Evolutionary conservation across 1,140 invertebrate species (phyloP), one percentile per base, ranked within the genome.

Genomic region (Drosophila subobscura): DNA sequence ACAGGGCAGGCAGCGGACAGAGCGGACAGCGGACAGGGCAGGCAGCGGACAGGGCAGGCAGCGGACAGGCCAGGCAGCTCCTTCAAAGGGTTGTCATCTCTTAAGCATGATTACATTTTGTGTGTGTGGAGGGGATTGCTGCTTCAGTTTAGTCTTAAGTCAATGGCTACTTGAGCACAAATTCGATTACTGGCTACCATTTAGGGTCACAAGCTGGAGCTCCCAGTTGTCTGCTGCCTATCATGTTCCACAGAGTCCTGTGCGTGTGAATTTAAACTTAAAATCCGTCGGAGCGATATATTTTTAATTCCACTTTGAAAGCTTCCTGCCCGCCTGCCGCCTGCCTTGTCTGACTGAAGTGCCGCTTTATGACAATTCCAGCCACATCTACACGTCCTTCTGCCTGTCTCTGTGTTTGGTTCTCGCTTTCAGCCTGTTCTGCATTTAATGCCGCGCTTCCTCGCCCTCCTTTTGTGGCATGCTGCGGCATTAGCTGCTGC

Each of bases 61-160:
- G n/a, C n/a, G n/a, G n/a, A n/a, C n/a, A n/a, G n/a, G n/a, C n/a
- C n/a, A n/a, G 4, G 10, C 10, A 12, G 10, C 33, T 37, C 4
- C 33, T 54, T 66, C 59, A 61, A 61, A 56, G 52, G 51, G 57
- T 42, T 61, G n/a, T n/a, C 6, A 33, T 50, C 41, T n/a, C 14
- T 40, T 40, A 22, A 40, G 49, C 29, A 67, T 68, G 65, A 68
- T 67, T 68, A 66, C 29, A 45, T 68, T 41, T 25, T 46, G 41
- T 40, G 59, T 29, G 40, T 25, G 16, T 20, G 16, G 16, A 20
- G 16, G 16, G 16, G 16, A 20, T 20, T 20, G 16, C 0, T 1
- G 20, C 20, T n/a, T 53, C 10, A 37, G 10, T n/a, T 53, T 3
- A 37, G 10, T 12, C 25, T 0, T 4, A 37, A 37, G 33, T 37